Base-by-base conservation (phyloP, 2,797 vertebrate genomes). In the Apodemus agrarius region DNA sequence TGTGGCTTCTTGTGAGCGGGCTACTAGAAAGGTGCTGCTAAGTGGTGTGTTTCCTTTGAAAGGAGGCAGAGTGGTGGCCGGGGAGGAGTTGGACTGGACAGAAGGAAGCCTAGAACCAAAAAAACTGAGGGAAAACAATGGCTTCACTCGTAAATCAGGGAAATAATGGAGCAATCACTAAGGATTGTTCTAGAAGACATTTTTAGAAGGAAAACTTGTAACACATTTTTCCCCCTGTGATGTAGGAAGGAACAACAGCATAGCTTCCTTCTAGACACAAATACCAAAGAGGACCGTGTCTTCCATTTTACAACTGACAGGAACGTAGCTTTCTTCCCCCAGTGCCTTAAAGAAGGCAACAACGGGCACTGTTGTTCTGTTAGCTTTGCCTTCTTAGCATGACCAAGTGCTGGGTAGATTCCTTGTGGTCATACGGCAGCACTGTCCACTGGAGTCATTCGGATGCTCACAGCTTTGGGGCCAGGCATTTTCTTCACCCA, bases 1-100 rank as follows among this genome's bases (percentile, higher is more conserved):
- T 0, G 52, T 95, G 97, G 90, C 96, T 96, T 0, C 1, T 87
- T 80, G 81, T 94, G 94, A 78, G 67, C 93, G 2, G 11, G 52
- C 95, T 92, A 46, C 63, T 31, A 3, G n/a, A 89, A 63, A 96
- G 96, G 93, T 29, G 65, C 61, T 78, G 81, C 63, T 11, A 0
- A 65, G 88, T 40, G 81, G 75, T 37, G 87, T 11, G 40, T 95
- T 57, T 54, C 79, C 57, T 93, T 80, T n/a, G 31, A 78, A 89
- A 92, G 95, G 93, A 93, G 96, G 92, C 81, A 89, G 57, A 96
- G 87, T 65, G 91, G 96, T 69, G 54, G 86, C 72, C 76, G 8
- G 80, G 79, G 91, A n/a, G 74, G 40, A 93, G 93, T 16, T 0
- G 4, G 46, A 61, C 79, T 43, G 92, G 91, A 88, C 92, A 78